Base-by-base conservation (phyloP, 1,140 invertebrate species). In the Dendroctonus valens region DNA sequence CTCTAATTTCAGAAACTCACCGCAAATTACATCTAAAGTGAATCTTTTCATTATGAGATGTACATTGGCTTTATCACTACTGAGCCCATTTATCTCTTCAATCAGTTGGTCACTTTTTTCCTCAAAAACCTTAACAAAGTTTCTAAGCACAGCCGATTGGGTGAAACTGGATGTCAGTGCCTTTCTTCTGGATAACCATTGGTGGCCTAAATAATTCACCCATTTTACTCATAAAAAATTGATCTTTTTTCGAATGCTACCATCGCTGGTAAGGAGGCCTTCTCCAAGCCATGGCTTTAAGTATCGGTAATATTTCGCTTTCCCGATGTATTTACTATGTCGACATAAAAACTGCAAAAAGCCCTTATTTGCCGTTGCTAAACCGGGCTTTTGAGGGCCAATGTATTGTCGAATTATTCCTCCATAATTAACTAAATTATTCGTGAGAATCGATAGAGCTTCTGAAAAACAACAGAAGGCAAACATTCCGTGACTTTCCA, bases 121-220 rank as follows among this genome's bases (percentile, higher is more conserved):
- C 15, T 69, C 59, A 48, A 69, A 66, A 11, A 61, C 26, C n/a
- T 51, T 11, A 8, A 62, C 50, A 55, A 65, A 68, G 26, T 15
- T 14, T 26, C 37, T 57, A 5, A 68, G 44, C 9, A 59, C 9
- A 4, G 46, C 50, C 0, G 48, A 12, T 52, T 48, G 59, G 8
- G 39, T 58, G 15, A 69, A 66, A 44, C 57, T 53, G 38, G 63
- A 40, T 39, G 63, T 62, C 37, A 69, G 41, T 6, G 59, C 50
- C 53, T 48, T 61, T 58, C 68, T 66, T 51, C 57, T 59, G 6
- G 39, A 37, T 66, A 61, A 61, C 68, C 68, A 69, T 59, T 62
- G 39, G n/a, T 59, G 38, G 5, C 61, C 61, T 67, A 11, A 54
- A 59, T 41, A 52, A 37, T 61, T 37, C 11, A 26, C 26, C n/a